phyloP scores from a whole-genome alignment of 2,797 vertebrate species.

The Silurus lanzhouensis region DNA sequence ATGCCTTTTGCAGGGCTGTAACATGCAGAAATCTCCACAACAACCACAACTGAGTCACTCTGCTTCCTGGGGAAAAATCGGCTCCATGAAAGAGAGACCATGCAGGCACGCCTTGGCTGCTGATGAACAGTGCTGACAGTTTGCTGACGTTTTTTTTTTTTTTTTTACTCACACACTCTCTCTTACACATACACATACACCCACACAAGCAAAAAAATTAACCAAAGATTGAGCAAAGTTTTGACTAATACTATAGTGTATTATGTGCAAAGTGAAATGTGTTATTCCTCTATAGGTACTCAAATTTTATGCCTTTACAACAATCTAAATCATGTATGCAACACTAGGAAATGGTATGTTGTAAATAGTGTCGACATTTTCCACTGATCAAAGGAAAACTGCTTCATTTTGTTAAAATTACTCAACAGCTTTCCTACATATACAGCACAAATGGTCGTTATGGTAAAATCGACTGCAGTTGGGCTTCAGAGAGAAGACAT shows the following conservation, averaged over 20 bases:
- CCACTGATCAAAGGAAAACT: slow-evolving; percentile 7
- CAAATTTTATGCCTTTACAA: not conserved
- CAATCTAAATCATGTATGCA: slow-evolving; percentile 5
- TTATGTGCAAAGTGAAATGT: not conserved
- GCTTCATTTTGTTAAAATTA: slow-evolving; percentile 10
- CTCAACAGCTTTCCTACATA: slow-evolving; percentile 32
- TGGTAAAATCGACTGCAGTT: slow-evolving; percentile 28
- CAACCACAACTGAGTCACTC: slow-evolving; percentile 77
- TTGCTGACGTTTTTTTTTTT: slow-evolving; percentile 46
- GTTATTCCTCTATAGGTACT: slow-evolving; percentile 4
- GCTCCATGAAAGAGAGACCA: slow-evolving; percentile 64
- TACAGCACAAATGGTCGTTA: slow-evolving; percentile 4
- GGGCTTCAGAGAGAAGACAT: not conserved
- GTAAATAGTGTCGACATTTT: slow-evolving; percentile 22
- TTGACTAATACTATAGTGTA: not conserved
- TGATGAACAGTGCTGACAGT: slow-evolving; percentile 63
- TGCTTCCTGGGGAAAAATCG: slow-evolving; percentile 70
- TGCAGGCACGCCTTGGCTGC: slow-evolving; percentile 62
- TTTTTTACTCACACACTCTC: slow-evolving; percentile 45
- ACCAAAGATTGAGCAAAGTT: not conserved
- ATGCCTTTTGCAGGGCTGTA: slow-evolving; percentile 54
- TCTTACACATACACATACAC: slow-evolving; percentile 54
- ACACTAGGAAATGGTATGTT: not conserved
- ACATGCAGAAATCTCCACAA: slow-evolving; percentile 59
- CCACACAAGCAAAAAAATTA: slow-evolving; percentile 54